Base-by-base conservation (phyloP, 2,797 vertebrate species). In the Myioborus melanocephalus region DNA sequence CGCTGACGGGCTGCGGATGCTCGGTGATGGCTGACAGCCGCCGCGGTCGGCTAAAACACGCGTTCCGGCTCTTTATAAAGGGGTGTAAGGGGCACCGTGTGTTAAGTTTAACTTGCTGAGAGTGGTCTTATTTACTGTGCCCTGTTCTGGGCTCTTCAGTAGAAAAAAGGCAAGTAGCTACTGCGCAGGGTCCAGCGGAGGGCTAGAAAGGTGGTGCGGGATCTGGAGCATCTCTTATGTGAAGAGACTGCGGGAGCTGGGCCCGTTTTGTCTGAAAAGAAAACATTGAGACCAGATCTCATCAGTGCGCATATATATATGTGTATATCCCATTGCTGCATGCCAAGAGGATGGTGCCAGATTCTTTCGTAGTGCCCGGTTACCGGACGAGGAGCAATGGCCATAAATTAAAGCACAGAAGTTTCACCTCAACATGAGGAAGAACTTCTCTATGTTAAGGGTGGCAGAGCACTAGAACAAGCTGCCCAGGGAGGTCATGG, bases 101-200 rank as follows among this genome's bases (percentile, higher is more conserved):
- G 2, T 30, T 12, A 43, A n/a, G 4, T 5, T 19, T 15, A 27
- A 30, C 20, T 35, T 41, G 1, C 0, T 6, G 28, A 39, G 35
- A 8, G 17, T 24, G 11, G 4, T 21, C 10, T 35, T 32, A 3
- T 34, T 34, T 50, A 20, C 7, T 57, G 1, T 64, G n/a, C 12
- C 14, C 21, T 64, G 34, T 57, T 64, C 5, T 57, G 28, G 50
- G 44, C 30, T 64, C 21, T 34, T 64, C 50, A 16, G 30, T 34
- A 32, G 28, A 52, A 57, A 43, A n/a, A n/a, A 60, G 32, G 37
- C 16, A 41, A 37, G n/a, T 24, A 52, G 24, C 12, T 57, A 2
- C 21, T 39, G 50, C 17, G 65, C 12, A 46, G 26, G 24, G 30
- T 70, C 28, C 64, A 46, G 37, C 16, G 3, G 14, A 56, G 37